Evolutionary conservation across 2,797 vertebrate genomes (phyloP).

Genomic region (Myiotriccus ornatus): DNA sequence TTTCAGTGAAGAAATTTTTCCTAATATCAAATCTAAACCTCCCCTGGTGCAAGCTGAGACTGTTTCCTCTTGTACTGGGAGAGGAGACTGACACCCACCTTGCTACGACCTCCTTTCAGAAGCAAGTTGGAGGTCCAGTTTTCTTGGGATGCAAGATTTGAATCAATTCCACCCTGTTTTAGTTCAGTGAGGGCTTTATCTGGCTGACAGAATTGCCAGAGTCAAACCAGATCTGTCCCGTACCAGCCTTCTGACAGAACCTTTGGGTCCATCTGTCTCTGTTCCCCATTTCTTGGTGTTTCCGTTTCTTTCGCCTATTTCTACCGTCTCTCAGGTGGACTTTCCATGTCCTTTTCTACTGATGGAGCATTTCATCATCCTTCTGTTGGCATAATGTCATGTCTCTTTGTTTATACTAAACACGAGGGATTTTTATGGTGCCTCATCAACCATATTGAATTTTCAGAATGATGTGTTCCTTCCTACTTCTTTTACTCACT

Average conservation of each 20-base stretch:
- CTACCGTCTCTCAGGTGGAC: neutral
- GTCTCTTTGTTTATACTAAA: slow-evolving; percentile 10
- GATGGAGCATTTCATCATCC: neutral
- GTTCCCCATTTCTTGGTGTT: neutral
- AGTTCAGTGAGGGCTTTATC: neutral
- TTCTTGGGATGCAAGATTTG: neutral
- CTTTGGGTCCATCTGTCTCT: neutral
- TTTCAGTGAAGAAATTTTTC: neutral
- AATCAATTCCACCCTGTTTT: neutral
- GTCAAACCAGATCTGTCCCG: neutral
- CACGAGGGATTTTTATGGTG: neutral
- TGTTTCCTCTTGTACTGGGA: neutral
- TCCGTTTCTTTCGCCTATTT: neutral
- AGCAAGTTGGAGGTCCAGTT: neutral
- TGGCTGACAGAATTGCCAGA: neutral
- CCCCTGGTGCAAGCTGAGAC: neutral
- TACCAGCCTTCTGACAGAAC: neutral
- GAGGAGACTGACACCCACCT: neutral
- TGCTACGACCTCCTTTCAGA: neutral
- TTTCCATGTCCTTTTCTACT: neutral
- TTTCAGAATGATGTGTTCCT: slow-evolving; percentile 31
- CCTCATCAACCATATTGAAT: slow-evolving; percentile 4
- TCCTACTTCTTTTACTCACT: slow-evolving; percentile 31
- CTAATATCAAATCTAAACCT: neutral
- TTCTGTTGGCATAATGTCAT: slow-evolving; percentile 1